These are phyloP conservation scores for Thymelicus acteon DNA, from an alignment of 2,888 invertebrate species.

Conservation along the genomic window DNA sequence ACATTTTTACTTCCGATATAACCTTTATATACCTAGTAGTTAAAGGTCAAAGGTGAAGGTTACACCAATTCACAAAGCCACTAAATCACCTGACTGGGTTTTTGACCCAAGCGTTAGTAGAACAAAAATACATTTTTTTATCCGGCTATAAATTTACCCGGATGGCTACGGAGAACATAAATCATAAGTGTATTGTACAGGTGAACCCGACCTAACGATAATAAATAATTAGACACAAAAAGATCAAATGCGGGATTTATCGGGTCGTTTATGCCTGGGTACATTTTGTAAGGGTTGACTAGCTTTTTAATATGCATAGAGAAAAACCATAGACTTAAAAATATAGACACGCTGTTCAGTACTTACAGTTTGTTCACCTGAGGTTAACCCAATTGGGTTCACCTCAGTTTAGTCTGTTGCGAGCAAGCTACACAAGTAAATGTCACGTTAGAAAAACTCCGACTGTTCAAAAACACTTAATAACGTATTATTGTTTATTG, in stretches of 20 bases:
- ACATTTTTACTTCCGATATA: too few relatives aligned
- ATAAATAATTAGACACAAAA: conserved; percentile 33
- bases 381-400: too few relatives aligned
- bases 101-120: conserved; percentile 23
- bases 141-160: conserved; percentile 40
- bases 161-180: conserved; percentile 32
- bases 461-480: too few relatives aligned
- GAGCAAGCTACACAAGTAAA: too few relatives aligned
- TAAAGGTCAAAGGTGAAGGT: background rate
- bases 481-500: too few relatives aligned
- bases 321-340: too few relatives aligned
- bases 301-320: background rate
- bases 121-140: conserved; percentile 38
- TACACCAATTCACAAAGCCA: conserved; percentile 1
- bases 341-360: too few relatives aligned
- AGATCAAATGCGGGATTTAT: conserved; percentile 18
- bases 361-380: too few relatives aligned
- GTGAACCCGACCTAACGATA: conserved; percentile 27
- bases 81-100: conserved; percentile 24
- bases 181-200: conserved; percentile 37
- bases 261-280: conserved; percentile 10
- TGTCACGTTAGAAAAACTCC: too few relatives aligned
- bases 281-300: conserved; percentile 17
- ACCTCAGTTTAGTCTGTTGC: too few relatives aligned
- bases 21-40: too few relatives aligned